These are phyloP conservation scores for Campopleginae sp. DNA, from an alignment of 2,888 invertebrate genomes.

Conservation along the genomic window DNA sequence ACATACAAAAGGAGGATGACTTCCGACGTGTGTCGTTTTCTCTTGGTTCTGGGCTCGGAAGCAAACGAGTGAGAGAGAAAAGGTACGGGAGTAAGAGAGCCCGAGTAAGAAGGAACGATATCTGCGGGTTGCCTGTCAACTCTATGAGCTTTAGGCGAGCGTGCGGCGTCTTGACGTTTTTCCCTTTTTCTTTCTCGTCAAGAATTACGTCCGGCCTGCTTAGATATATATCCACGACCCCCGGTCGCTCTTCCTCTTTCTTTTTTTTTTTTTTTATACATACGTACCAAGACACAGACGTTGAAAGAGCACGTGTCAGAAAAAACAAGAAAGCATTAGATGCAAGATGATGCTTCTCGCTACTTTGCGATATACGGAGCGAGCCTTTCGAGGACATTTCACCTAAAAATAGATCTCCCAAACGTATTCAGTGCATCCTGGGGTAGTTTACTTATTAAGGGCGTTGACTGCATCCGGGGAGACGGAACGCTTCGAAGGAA, in stretches of 20 bases:
- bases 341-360: conserved; percentile 58
- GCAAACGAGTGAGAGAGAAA: neutral
- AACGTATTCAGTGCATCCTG: conserved; percentile 40
- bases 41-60: conserved; percentile 30
- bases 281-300: neutral
- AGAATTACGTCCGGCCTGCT: conserved; percentile 63
- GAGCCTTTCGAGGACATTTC: conserved; percentile 51
- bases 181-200: conserved; percentile 27
- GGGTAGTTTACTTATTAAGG: conserved; percentile 41
- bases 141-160: conserved; percentile 26
- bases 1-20: conserved; percentile 59
- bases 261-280: neutral
- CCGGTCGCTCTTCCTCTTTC: neutral
- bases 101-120: conserved; percentile 20
- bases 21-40: conserved; percentile 62
- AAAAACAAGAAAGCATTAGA: conserved; percentile 32
- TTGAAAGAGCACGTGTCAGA: conserved; percentile 54
- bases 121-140: conserved; percentile 30
- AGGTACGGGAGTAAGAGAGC: neutral
- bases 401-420: conserved; percentile 59
- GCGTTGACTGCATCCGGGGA: conserved; percentile 16
- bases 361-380: conserved; percentile 33
- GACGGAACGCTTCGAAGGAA: neutral
- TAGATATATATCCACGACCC: conserved; percentile 33
- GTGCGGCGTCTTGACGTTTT: conserved; percentile 55